Evolutionary conservation across 2,113 vertebrate species (phyloP).

Genomic region (Sprattus sprattus): DNA sequence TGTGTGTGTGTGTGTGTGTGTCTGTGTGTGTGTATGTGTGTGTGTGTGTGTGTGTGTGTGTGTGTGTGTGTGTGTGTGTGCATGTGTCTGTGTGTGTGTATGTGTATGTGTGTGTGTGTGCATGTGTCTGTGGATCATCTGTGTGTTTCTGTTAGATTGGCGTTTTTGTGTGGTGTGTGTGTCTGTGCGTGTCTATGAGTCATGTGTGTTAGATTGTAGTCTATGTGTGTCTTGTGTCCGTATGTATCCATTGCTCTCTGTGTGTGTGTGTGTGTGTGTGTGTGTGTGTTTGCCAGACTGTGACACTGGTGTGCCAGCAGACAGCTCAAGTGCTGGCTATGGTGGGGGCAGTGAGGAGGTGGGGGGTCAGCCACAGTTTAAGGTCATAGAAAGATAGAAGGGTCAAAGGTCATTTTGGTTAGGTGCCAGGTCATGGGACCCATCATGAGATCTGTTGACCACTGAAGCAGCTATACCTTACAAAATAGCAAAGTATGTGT

Average conservation of each 20-base stretch:
- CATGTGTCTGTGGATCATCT: background rate
- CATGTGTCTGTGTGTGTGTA: slow-evolving; percentile 35
- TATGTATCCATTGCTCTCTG: no score
- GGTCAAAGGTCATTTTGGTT: slow-evolving; percentile 17
- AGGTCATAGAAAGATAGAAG: slow-evolving; percentile 3
- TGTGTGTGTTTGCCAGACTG: background rate
- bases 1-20: background rate
- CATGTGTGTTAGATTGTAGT: slow-evolving; percentile 1
- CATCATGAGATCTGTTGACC: background rate
- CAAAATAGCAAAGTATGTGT: background rate
- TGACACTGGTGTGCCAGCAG: slow-evolving; percentile 7
- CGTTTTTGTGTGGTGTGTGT: background rate
- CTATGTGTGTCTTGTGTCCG: background rate
- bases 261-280: background rate
- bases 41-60: background rate
- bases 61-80: background rate
- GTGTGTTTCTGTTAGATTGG: background rate
- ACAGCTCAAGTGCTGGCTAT: slow-evolving; percentile 1
- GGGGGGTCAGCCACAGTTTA: slow-evolving; percentile 6
- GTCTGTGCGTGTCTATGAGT: background rate
- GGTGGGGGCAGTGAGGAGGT: background rate
- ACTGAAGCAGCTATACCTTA: background rate
- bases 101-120: slow-evolving; percentile 29
- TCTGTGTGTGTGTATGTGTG: background rate
- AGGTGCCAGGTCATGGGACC: background rate